Conservation (phyloP, 2,113 vertebrate species). For the Hippocampus mohnikei region DNA sequence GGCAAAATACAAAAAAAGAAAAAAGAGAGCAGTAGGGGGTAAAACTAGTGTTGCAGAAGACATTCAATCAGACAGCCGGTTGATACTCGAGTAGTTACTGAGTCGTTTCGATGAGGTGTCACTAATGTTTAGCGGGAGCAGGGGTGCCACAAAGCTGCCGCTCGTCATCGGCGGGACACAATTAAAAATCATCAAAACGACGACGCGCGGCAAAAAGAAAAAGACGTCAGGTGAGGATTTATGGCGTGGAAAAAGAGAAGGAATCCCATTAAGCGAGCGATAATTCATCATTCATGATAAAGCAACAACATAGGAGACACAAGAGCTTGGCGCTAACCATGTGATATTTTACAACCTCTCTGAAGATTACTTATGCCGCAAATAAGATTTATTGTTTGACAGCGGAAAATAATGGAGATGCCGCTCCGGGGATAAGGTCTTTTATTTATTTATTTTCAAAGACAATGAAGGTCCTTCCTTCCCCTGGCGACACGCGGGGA, state of each 20-base stretch:
- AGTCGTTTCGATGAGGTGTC: conserved; percentile 73
- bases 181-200: conserved; percentile 58
- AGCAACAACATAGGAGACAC: conserved; percentile 25
- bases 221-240: conserved; percentile 18
- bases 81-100: conserved; percentile 71
- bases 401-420: conserved; percentile 60
- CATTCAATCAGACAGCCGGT: conserved; percentile 64
- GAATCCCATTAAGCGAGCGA: conserved; percentile 19
- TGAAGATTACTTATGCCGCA: conserved; percentile 65
- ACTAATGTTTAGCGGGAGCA: conserved; percentile 67
- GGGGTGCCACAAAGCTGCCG: conserved; percentile 55
- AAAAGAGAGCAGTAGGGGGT: conserved; percentile 6
- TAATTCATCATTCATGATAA: conserved; percentile 43
- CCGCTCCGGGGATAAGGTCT: conserved; percentile 60
- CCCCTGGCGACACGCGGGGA: conserved; percentile 49
- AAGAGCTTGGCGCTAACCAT: conserved; percentile 36
- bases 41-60: conserved; percentile 68
- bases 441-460: conserved; percentile 49
- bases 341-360: conserved; percentile 42
- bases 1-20: conserved; percentile 48
- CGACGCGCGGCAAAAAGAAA: conserved; percentile 11
- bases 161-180: conserved; percentile 61
- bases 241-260: conserved; percentile 20
- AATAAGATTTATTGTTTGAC: conserved; percentile 71
- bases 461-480: conserved; percentile 72